Evolutionary conservation across 2,797 vertebrate genomes (phyloP).

Genomic region (Dallia pectoralis): DNA sequence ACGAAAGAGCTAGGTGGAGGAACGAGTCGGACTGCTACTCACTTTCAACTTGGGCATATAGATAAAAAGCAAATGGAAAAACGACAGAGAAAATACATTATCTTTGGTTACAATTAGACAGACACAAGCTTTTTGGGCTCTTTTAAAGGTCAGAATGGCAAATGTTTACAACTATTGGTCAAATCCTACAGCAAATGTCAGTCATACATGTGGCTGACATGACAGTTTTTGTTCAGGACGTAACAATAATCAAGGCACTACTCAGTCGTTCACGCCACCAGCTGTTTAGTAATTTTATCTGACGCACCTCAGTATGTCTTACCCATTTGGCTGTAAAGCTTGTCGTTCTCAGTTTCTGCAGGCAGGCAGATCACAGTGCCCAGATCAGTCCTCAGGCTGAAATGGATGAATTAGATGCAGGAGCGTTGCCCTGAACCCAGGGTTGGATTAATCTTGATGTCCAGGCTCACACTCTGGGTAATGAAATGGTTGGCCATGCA

Average conservation of each 20-base stretch:
- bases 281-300: not conserved
- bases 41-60: not conserved
- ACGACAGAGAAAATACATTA: not conserved
- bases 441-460: conserved; percentile 23
- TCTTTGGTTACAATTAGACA: not conserved
- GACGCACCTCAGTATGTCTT: too few relatives aligned
- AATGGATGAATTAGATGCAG: conserved; percentile 40
- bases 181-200: not conserved
- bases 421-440: conserved; percentile 26
- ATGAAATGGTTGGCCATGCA: not conserved
- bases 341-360: not conserved
- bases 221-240: not conserved
- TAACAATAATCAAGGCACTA: conserved; percentile 1
- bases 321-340: not conserved
- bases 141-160: not conserved
- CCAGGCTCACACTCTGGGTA: conserved; percentile 11
- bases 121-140: not conserved
- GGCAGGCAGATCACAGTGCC: not conserved
- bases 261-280: not conserved
- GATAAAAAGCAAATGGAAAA: not conserved
- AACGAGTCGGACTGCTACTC: not conserved
- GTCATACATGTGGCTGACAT: not conserved
- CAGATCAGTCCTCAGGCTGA: conserved; percentile 25
- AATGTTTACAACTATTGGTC: not conserved
- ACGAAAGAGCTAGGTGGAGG: not conserved